phyloP scores from a whole-genome alignment of 1,140 invertebrate genomes.

The Babylonia areolata region DNA sequence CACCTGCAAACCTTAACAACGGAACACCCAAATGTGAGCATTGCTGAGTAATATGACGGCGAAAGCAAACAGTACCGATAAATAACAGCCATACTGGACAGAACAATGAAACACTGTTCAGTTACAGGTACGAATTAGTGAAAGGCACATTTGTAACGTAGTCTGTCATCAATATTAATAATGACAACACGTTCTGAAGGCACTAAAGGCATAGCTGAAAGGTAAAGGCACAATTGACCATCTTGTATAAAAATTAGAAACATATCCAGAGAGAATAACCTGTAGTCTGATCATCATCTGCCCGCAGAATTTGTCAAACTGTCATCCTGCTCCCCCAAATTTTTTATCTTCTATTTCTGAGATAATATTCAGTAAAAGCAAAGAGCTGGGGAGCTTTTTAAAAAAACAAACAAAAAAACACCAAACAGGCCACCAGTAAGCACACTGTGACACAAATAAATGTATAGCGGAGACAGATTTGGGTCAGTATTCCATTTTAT shows the following conservation, averaged over 20 bases:
- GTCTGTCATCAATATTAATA: background rate
- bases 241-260: background rate
- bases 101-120: background rate
- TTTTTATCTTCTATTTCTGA: background rate
- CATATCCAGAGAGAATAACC: background rate
- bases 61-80: background rate
- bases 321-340: background rate
- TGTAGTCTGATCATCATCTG: background rate
- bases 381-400: background rate
- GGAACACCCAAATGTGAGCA: no score
- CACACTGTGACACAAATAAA: no score
- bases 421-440: background rate
- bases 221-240: background rate
- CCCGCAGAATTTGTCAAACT: background rate
- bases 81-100: background rate
- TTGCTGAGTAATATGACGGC: no score
- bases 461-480: no score
- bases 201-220: background rate
- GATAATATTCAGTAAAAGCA: no score
- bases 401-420: background rate
- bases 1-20: no score
- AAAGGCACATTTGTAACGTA: no score
- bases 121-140: background rate
- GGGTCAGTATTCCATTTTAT: no score
- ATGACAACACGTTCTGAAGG: background rate